phyloP scores from a whole-genome alignment of 2,888 invertebrate genomes.

The Luperina testacea region DNA sequence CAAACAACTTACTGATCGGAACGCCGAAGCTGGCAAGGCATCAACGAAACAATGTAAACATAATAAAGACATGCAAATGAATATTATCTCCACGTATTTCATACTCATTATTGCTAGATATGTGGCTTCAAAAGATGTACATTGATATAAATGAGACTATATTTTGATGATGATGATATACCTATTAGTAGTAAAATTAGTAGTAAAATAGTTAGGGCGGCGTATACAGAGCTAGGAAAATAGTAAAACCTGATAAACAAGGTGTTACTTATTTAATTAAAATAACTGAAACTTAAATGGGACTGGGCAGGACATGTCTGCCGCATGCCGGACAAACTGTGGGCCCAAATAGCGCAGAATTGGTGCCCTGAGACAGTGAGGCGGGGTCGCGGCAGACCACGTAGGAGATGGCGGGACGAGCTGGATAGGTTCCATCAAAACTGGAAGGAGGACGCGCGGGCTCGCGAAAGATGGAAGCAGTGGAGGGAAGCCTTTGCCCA shows the following conservation, averaged over 20 bases:
- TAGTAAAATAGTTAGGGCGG: no score
- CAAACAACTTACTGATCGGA: neutral
- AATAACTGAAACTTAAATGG: neutral
- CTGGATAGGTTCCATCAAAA: no score
- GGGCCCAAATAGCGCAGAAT: no score
- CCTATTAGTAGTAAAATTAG: no score
- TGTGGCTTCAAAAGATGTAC: neutral
- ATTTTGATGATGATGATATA: neutral
- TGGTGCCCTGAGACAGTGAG: no score
- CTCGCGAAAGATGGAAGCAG: no score
- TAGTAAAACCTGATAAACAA: neutral
- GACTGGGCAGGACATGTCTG: no score
- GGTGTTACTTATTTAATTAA: neutral
- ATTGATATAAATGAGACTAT: neutral
- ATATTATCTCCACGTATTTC: conserved; percentile 26
- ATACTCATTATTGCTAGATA: conserved; percentile 1
- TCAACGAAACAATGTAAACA: neutral
- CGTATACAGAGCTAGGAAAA: neutral
- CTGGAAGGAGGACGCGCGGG: no score
- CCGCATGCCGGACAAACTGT: no score
- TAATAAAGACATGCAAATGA: neutral
- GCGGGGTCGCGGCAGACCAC: no score
- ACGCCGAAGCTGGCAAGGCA: neutral
- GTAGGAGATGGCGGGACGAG: no score
- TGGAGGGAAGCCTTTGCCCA: no score